Conservation (phyloP, 2,113 vertebrate species). For the Gobiocypris rarus region DNA sequence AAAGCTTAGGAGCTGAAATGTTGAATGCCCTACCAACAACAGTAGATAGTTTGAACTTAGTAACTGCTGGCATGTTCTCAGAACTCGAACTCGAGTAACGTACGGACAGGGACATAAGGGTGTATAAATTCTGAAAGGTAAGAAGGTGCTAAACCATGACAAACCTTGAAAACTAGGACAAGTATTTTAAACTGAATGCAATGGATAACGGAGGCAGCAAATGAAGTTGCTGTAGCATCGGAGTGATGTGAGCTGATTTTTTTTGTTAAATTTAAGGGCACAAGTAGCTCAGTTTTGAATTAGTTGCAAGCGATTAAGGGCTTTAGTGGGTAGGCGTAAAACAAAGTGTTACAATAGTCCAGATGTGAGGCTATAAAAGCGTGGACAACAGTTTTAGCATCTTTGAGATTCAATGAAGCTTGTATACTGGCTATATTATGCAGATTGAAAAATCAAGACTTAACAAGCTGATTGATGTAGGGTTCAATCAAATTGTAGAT, state of each 20-base stretch:
- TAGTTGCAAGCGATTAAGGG: neutral
- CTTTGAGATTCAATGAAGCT: neutral
- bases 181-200: too few relatives aligned
- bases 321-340: neutral
- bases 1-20: too few relatives aligned
- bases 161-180: too few relatives aligned
- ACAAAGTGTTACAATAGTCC: neutral
- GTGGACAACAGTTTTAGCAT: neutral
- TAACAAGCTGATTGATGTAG: neutral
- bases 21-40: too few relatives aligned
- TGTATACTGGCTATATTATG: neutral
- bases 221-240: neutral
- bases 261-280: neutral
- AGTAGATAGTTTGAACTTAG: too few relatives aligned
- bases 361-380: neutral
- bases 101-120: too few relatives aligned
- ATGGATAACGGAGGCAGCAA: neutral
- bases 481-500: neutral
- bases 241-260: neutral
- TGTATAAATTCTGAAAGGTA: too few relatives aligned
- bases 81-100: too few relatives aligned
- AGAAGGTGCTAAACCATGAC: too few relatives aligned
- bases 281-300: neutral
- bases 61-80: too few relatives aligned
- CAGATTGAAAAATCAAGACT: neutral